Percentiles rank a stretch among this genome's conserved stretches.
These are phyloP conservation scores for Cephus spinipes DNA, from an alignment of 2,888 invertebrate genomes.

Conservation along the genomic window DNA sequence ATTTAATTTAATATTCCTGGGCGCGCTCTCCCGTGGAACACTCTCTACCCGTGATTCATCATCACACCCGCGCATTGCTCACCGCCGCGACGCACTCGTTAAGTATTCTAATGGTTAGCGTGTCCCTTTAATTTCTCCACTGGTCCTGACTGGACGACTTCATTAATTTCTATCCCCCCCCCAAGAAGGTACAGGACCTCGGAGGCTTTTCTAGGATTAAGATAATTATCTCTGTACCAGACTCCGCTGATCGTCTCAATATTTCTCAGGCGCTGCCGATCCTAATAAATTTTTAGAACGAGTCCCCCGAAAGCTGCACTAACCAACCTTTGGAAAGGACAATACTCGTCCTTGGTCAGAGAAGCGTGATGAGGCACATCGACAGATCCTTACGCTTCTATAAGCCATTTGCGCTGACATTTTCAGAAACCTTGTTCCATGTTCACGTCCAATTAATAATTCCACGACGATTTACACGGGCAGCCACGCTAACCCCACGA, in stretches of 20 bases:
- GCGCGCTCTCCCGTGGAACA: conserved; percentile 46
- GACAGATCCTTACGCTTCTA: no score
- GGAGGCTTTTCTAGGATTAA: neutral
- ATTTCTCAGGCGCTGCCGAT: no score
- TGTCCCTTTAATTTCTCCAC: conserved; percentile 51
- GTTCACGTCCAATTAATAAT: conserved; percentile 44
- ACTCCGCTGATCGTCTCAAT: no score
- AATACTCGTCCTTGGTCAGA: no score
- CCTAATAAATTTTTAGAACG: no score
- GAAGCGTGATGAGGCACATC: no score
- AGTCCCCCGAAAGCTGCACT: no score
- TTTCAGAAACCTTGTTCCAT: conserved; percentile 40
- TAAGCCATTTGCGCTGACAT: conserved; percentile 31
- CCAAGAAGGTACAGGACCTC: neutral
- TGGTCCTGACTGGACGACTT: conserved; percentile 43
- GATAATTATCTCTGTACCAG: neutral
- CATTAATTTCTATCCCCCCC: conserved; percentile 40
- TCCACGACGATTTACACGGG: conserved; percentile 19
- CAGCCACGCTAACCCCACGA: conserved; percentile 26
- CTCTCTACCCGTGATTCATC: conserved; percentile 62
- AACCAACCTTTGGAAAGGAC: no score
- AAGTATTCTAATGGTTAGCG: conserved; percentile 62
- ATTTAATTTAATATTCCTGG: conserved; percentile 61
- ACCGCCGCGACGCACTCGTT: conserved; percentile 60
- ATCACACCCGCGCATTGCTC: conserved; percentile 64